Conservation (phyloP, 2,888 invertebrate species). For the Tanypteryx hageni region DNA sequence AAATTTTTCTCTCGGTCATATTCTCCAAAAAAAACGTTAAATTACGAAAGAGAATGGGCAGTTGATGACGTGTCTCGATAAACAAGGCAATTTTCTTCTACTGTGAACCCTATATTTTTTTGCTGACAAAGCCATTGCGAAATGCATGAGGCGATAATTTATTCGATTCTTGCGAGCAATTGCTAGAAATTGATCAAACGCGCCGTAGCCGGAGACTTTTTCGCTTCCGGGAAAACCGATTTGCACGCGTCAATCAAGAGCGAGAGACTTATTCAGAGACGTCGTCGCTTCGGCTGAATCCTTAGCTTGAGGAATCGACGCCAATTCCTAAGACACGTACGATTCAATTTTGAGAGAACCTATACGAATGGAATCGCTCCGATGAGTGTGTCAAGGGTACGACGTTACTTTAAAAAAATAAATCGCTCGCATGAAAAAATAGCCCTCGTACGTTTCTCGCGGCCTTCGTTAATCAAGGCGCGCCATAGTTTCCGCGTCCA, state of each 20-base stretch:
- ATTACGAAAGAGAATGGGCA: too few species aligned
- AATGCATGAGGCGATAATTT: too few species aligned
- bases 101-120: too few species aligned
- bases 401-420: background rate
- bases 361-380: background rate
- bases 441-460: background rate
- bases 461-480: background rate
- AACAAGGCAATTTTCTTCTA: too few species aligned
- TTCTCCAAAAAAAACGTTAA: too few species aligned
- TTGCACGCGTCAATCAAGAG: background rate
- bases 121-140: too few species aligned
- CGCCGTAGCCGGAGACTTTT: too few species aligned
- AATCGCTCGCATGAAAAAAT: background rate
- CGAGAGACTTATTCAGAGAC: background rate
- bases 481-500: conserved; percentile 2
- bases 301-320: background rate
- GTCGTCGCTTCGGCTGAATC: background rate
- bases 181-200: too few species aligned
- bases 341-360: background rate
- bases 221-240: background rate
- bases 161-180: too few species aligned
- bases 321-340: background rate
- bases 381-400: background rate
- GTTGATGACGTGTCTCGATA: too few species aligned
- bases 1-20: too few species aligned